A percentile compares a stretch with the other conserved stretches of the same genome.
These are phyloP conservation scores for Pitangus sulphuratus DNA, from an alignment of 2,797 vertebrate species.

Conservation along the genomic window DNA sequence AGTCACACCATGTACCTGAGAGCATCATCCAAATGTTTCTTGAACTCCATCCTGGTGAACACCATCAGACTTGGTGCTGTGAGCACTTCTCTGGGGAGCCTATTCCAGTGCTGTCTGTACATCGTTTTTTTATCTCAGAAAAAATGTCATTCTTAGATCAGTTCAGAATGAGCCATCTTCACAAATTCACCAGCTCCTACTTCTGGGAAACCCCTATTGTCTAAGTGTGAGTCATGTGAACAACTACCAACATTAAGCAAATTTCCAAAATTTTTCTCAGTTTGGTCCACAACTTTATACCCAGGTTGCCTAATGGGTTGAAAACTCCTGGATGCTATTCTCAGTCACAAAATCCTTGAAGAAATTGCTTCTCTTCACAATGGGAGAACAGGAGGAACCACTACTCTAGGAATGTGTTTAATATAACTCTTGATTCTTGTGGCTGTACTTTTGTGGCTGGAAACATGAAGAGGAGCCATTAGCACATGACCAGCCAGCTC, in stretches of 20 bases:
- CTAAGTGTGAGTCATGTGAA: background rate
- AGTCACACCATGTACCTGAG: background rate
- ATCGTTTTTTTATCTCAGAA: background rate
- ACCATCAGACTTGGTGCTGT: background rate
- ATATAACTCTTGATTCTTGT: background rate
- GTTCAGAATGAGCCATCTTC: background rate
- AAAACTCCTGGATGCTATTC: background rate
- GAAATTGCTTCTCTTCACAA: background rate
- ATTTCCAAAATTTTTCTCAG: background rate
- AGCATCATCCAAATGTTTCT: background rate
- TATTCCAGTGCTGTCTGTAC: background rate
- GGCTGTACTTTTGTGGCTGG: background rate
- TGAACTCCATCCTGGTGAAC: background rate
- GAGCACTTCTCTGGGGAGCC: background rate
- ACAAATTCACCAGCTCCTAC: background rate
- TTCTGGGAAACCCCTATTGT: background rate
- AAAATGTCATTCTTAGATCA: background rate
- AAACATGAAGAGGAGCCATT: background rate
- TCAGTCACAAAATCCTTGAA: background rate
- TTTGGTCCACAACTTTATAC: background rate
- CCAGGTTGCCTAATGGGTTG: background rate
- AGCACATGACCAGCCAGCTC: background rate
- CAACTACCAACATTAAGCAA: background rate
- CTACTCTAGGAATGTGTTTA: background rate
- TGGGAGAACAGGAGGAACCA: background rate